Evolutionary conservation across 1,140 invertebrate genomes (phyloP), one percentile per base, ranked within the genome.

Genomic region (Varroa destructor): DNA sequence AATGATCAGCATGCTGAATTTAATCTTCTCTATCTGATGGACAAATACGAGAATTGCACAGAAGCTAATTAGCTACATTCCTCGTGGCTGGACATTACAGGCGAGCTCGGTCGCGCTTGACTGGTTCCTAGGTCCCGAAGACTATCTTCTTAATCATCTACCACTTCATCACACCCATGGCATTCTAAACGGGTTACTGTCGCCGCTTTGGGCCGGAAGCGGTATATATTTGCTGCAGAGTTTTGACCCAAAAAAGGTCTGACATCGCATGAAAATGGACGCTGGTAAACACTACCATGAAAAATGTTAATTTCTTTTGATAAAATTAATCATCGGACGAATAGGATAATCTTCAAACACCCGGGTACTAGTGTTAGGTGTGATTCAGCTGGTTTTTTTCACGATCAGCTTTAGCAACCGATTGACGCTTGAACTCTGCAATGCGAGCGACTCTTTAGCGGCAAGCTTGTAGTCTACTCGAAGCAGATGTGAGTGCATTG

Each of bases 161-260:
- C 91, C 92, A 0, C 81, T 95, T 25, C 87, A 93, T 81, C 91
- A 93, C 78, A 85, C 91, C 72, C 91, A 94, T 78, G 89, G 90
- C 0, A 86, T 92, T 72, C 82, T 93, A 5, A 93, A 93, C 79
- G 89, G 86, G 0, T 80, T 94, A 0, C 79, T 90, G 43, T 88
- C 87, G 64, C 86, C 89, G 0, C 79, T 94, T 1, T 84, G 85
- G 72, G 85, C 86, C 72, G 91, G 83, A 43, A 82, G 81, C n/a
- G 79, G 75, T 6, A 84, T 86, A 72, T 81, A 87, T 1, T 87
- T 91, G 86, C 76, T 88, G 73, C 84, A 86, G n/a, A 86, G 87
- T 75, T 90, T 89, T 81, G 83, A 88, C 75, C 78, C 86, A 0
- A 80, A 83, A 55, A 80, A 77, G 75, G 79, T 81, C 72, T 43